These are phyloP conservation scores for Dendrolimus houi DNA, from an alignment of 2,888 invertebrate genomes.

Conservation along the genomic window DNA sequence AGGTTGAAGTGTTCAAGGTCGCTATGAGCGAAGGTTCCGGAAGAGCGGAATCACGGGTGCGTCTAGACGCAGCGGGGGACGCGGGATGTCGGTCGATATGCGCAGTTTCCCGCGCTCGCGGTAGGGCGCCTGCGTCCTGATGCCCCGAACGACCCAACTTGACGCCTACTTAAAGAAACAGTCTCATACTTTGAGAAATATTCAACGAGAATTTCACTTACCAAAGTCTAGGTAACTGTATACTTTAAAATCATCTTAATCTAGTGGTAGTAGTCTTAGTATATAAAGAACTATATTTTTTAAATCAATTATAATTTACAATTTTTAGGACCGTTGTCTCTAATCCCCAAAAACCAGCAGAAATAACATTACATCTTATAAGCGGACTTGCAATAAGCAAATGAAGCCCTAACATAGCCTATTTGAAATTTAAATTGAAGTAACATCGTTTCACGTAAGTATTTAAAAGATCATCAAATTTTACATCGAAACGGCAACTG, in stretches of 20 bases:
- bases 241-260: too few relatives aligned
- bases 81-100: slow-evolving; percentile 65
- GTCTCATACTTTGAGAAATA: not conserved
- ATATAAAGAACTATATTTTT: too few relatives aligned
- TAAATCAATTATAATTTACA: too few relatives aligned
- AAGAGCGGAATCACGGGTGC: slow-evolving; percentile 64
- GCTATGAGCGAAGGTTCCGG: slow-evolving; percentile 69
- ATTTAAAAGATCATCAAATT: slow-evolving; percentile 20
- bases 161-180: slow-evolving; percentile 35
- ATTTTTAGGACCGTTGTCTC: too few relatives aligned
- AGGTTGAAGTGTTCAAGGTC: slow-evolving; percentile 74
- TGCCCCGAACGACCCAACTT: slow-evolving; percentile 41
- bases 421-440: slow-evolving; percentile 35
- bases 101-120: slow-evolving; percentile 71
- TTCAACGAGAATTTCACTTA: not conserved
- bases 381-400: slow-evolving; percentile 26
- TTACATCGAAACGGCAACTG: slow-evolving; percentile 5
- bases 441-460: slow-evolving; percentile 22
- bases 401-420: slow-evolving; percentile 27
- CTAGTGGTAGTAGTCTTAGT: too few relatives aligned
- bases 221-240: too few relatives aligned
- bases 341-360: too few relatives aligned
- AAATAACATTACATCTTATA: slow-evolving; percentile 9
- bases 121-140: slow-evolving; percentile 62
- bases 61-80: slow-evolving; percentile 68